Conservation (phyloP, 2,113 vertebrate species). For the Hippolais icterina region DNA sequence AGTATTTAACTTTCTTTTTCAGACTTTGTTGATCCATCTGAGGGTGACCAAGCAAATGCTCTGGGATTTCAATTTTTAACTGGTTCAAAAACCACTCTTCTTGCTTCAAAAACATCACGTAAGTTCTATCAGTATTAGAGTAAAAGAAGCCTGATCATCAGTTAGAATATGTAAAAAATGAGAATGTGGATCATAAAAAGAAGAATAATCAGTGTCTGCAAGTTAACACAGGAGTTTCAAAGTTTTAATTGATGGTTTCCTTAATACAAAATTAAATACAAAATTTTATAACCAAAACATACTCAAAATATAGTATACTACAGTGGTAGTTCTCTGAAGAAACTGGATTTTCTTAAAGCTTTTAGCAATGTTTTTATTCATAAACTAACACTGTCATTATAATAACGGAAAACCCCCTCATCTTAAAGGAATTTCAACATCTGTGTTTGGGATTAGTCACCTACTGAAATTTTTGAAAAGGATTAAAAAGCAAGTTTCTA, state of each 20-base stretch:
- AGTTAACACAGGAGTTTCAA: not conserved
- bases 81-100: constrained; percentile 85
- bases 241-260: not conserved
- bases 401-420: not conserved
- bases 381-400: not conserved
- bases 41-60: constrained; percentile 85
- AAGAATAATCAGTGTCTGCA: not conserved
- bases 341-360: not conserved
- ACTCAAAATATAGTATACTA: not conserved
- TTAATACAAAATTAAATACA: not conserved
- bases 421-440: not conserved
- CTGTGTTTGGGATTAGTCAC: not conserved
- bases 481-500: not conserved
- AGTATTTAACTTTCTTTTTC: constrained; percentile 5
- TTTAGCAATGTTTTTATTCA: not conserved
- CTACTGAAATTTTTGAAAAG: not conserved
- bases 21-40: constrained; percentile 85
- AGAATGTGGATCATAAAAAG: not conserved
- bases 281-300: not conserved
- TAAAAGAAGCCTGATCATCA: not conserved
- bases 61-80: constrained; percentile 88
- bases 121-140: constrained; percentile 68
- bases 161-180: not conserved
- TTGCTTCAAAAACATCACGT: constrained; percentile 96
- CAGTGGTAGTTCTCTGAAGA: not conserved